These are phyloP conservation scores for Eretmocerus hayati DNA, from an alignment of 2,888 invertebrate genomes.

Conservation along the genomic window DNA sequence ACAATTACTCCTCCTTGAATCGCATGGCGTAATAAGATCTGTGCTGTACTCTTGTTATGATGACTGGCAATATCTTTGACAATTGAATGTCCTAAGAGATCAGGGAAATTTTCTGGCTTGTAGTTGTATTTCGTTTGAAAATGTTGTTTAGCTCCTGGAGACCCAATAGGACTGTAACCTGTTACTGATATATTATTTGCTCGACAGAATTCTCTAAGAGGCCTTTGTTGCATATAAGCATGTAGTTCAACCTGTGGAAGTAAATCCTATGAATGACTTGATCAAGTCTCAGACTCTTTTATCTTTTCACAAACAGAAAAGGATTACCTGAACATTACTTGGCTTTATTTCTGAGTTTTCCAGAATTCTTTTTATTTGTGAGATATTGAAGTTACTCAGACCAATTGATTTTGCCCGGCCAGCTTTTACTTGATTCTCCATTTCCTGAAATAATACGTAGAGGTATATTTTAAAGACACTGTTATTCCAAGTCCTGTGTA, in stretches of 20 bases:
- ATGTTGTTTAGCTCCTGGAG: constrained; percentile 58
- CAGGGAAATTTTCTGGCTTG: constrained; percentile 45
- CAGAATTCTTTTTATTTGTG: constrained; percentile 61
- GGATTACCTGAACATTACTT: constrained; percentile 55
- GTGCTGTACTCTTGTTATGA: constrained; percentile 60
- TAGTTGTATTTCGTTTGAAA: constrained; percentile 42
- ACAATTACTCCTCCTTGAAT: constrained; percentile 62
- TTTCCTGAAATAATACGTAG: too few relatives aligned
- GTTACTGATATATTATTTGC: constrained; percentile 59
- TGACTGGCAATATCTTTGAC: constrained; percentile 54
- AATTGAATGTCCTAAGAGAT: constrained; percentile 56
- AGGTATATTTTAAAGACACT: neutral
- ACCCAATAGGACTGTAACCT: constrained; percentile 64
- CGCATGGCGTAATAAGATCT: constrained; percentile 64
- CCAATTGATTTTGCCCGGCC: constrained; percentile 67
- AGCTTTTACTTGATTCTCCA: constrained; percentile 62
- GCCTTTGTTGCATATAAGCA: constrained; percentile 66
- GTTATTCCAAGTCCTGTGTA: neutral
- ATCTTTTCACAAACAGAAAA: neutral
- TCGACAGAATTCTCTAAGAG: constrained; percentile 57
- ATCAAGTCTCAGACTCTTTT: too few relatives aligned
- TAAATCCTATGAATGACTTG: too few relatives aligned
- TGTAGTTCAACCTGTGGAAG: constrained; percentile 60
- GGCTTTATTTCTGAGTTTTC: constrained; percentile 59
- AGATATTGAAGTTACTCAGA: constrained; percentile 69